Conservation (phyloP, 1,140 invertebrate species). For the Melanaphis sacchari region DNA sequence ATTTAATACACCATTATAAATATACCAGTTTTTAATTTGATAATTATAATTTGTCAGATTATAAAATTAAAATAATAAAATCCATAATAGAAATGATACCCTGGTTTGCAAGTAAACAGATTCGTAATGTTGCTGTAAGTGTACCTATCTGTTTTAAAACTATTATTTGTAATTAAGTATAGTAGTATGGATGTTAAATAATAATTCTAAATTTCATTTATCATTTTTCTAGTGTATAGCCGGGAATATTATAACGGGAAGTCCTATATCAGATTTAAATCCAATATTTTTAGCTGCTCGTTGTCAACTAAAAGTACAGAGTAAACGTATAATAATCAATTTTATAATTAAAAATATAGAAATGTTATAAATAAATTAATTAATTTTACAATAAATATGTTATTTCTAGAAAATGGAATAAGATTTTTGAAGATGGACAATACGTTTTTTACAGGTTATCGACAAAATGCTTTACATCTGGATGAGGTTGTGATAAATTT, state of each 20-base stretch:
- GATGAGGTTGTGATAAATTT: slow-evolving; percentile 84
- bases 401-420: slow-evolving; percentile 63
- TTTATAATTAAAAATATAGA: neutral
- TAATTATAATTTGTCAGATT: slow-evolving; percentile 62
- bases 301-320: slow-evolving; percentile 67
- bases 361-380: neutral
- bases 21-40: neutral
- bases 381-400: neutral
- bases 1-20: neutral
- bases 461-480: slow-evolving; percentile 76
- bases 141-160: neutral
- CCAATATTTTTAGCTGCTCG: slow-evolving; percentile 86
- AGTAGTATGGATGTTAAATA: neutral
- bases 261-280: slow-evolving; percentile 95
- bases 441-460: slow-evolving; percentile 87
- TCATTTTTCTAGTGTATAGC: slow-evolving; percentile 67
- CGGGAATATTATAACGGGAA: slow-evolving; percentile 94
- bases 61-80: slow-evolving; percentile 75
- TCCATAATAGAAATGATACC: slow-evolving; percentile 85
- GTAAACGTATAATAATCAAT: slow-evolving; percentile 60
- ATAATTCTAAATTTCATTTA: neutral
- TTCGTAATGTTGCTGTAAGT: slow-evolving; percentile 80
- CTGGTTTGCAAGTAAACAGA: slow-evolving; percentile 95
- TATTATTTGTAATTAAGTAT: neutral
- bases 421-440: slow-evolving; percentile 78